Evolutionary conservation across 2,113 vertebrate species (phyloP).

Genomic region (Mus spicilegus): DNA sequence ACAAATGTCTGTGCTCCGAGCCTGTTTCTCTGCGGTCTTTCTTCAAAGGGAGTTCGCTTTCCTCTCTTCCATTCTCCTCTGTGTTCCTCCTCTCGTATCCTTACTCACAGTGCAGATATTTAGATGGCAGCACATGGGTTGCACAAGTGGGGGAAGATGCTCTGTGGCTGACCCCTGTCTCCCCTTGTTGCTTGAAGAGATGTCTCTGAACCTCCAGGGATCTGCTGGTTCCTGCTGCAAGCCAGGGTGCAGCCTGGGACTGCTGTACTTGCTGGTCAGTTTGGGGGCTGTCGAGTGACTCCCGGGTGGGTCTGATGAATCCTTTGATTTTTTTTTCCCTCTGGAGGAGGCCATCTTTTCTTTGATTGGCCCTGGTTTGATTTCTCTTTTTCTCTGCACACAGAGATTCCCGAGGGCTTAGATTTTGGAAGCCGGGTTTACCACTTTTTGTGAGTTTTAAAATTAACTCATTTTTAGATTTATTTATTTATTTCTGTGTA

Average conservation of each 20-base stretch:
- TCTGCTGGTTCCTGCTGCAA: background rate
- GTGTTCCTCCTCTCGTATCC: background rate
- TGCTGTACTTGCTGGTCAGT: background rate
- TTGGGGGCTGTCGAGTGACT: conserved; percentile 5
- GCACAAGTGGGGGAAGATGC: background rate
- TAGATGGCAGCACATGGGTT: background rate
- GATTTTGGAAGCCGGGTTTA: background rate
- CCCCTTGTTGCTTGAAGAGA: background rate
- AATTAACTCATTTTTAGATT: background rate
- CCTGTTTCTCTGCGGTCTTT: background rate
- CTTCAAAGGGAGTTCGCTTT: background rate
- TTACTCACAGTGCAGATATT: background rate
- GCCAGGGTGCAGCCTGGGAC: background rate
- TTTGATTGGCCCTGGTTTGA: background rate
- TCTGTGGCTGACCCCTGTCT: background rate
- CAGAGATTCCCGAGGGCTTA: background rate
- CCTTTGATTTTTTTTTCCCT: background rate
- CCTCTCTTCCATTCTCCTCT: background rate
- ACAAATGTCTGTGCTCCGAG: background rate
- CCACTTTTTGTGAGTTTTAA: background rate
- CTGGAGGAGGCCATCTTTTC: background rate
- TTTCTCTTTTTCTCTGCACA: background rate
- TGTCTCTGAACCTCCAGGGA: background rate
- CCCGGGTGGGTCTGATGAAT: background rate
- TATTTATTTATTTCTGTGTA: background rate